These are phyloP conservation scores for Rhysida immarginata DNA, from an alignment of 1,140 invertebrate species.

Conservation along the genomic window DNA sequence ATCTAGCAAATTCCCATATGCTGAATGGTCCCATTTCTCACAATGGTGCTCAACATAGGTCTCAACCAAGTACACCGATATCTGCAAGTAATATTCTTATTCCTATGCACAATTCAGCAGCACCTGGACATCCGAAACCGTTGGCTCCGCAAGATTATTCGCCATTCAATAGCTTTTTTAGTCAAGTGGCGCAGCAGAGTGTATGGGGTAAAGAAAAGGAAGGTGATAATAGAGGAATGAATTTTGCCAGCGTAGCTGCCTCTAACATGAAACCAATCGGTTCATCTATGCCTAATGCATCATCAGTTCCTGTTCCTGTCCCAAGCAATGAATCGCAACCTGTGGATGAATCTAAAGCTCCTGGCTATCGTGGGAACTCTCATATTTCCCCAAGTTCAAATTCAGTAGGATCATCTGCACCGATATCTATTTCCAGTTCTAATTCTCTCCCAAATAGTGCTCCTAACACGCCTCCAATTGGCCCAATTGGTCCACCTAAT, in stretches of 20 bases:
- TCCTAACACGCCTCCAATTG: constrained; percentile 19
- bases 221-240: constrained; percentile 43
- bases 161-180: constrained; percentile 56
- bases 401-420: constrained; percentile 17
- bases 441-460: constrained; percentile 14
- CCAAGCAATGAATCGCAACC: constrained; percentile 29
- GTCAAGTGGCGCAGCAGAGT: constrained; percentile 42
- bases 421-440: constrained; percentile 1
- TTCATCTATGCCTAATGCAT: constrained; percentile 9
- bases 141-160: constrained; percentile 48
- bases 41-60: constrained; percentile 23
- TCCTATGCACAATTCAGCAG: background rate
- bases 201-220: constrained; percentile 50
- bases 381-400: constrained; percentile 46
- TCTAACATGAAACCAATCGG: constrained; percentile 34
- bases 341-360: constrained; percentile 62
- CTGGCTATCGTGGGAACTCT: constrained; percentile 50
- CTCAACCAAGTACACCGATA: constrained; percentile 18
- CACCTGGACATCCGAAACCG: constrained; percentile 19
- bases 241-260: constrained; percentile 56
- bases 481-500: constrained; percentile 9
- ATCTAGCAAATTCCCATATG: constrained; percentile 1
- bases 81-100: background rate
- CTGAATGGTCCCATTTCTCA: constrained; percentile 21
- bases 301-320: constrained; percentile 35